Percentiles rank a stretch among this genome's conserved stretches.
phyloP scores from a whole-genome alignment of 2,888 invertebrate genomes.

The Schrankia costaestrigalis region DNA sequence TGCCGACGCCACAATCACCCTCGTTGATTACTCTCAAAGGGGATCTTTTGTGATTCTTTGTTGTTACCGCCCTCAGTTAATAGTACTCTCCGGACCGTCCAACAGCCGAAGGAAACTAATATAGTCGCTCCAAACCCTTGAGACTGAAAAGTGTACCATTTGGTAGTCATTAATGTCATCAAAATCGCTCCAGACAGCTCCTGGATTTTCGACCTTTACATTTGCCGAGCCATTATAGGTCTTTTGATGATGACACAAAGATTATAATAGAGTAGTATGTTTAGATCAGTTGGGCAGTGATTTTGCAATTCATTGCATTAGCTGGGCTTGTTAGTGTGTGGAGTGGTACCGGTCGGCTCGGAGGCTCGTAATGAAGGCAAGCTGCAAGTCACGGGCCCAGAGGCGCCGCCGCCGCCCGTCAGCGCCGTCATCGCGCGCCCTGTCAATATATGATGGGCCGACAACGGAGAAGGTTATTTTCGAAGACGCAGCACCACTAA shows the following conservation, averaged over 20 bases:
- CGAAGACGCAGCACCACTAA: conserved; percentile 72
- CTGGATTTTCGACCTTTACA: conserved; percentile 43
- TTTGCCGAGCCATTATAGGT: conserved; percentile 33
- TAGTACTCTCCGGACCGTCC: conserved; percentile 41
- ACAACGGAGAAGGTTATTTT: conserved; percentile 76
- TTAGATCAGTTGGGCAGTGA: conserved; percentile 36
- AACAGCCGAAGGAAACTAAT: conserved; percentile 54
- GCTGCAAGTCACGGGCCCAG: conserved; percentile 72
- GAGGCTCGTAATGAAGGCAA: conserved; percentile 68
- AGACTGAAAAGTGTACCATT: conserved; percentile 58
- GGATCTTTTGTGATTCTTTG: conserved; percentile 54
- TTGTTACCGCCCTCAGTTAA: conserved; percentile 63
- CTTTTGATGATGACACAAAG: conserved; percentile 34
- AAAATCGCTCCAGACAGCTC: conserved; percentile 63
- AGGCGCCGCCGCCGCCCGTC: conserved; percentile 63
- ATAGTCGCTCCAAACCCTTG: conserved; percentile 47
- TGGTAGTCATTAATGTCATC: conserved; percentile 75
- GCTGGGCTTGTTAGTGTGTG: conserved; percentile 74
- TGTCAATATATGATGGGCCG: conserved; percentile 71
- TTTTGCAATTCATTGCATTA: conserved; percentile 80
- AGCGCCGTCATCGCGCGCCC: conserved; percentile 64
- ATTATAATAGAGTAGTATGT: conserved; percentile 33
- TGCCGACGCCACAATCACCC: conserved; percentile 56
- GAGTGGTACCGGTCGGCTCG: conserved; percentile 41
- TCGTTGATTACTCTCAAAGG: conserved; percentile 56